These are phyloP conservation scores for Mustela lutreola DNA, from an alignment of 2,113 vertebrate species.

Conservation along the genomic window DNA sequence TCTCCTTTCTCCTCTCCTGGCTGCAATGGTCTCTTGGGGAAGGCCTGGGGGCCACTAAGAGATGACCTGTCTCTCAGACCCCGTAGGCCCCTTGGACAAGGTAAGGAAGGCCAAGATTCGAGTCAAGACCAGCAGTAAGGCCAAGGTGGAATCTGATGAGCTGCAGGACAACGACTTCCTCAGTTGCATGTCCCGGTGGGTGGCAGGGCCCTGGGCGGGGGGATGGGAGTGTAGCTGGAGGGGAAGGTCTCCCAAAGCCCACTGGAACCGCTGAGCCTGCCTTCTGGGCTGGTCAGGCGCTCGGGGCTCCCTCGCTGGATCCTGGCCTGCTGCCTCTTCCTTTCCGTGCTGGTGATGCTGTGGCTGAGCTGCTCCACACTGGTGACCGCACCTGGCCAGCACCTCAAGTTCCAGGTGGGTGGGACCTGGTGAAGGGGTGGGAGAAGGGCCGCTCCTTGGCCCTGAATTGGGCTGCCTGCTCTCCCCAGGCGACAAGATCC, in stretches of 20 bases:
- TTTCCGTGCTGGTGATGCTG: conserved; percentile 97
- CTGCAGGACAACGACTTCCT: conserved; percentile 95
- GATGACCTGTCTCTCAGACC: rapidly evolving
- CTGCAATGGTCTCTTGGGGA: neutral
- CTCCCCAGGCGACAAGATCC: neutral
- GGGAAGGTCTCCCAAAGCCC: neutral
- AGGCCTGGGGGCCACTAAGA: neutral
- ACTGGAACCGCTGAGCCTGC: neutral
- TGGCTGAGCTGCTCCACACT: conserved; percentile 98
- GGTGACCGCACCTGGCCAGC: conserved; percentile 95
- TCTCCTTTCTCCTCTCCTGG: neutral
- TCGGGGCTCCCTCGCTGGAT: conserved; percentile 98
- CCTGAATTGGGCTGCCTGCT: neutral
- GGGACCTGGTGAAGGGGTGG: too few relatives aligned
- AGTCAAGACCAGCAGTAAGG: conserved; percentile 86
- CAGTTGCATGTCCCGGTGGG: conserved; percentile 97
- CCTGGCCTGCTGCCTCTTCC: conserved; percentile 95
- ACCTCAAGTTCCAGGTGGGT: conserved; percentile 94
- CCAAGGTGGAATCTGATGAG: conserved; percentile 82
- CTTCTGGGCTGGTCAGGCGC: conserved; percentile 88
- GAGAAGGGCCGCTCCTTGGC: neutral
- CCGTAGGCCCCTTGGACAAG: conserved; percentile 87
- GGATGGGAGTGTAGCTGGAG: neutral
- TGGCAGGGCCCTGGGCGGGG: neutral
- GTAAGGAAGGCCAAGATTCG: conserved; percentile 88